Evolutionary conservation across 2,797 vertebrate genomes (phyloP).

Genomic region (Ctenopoma multispine): DNA sequence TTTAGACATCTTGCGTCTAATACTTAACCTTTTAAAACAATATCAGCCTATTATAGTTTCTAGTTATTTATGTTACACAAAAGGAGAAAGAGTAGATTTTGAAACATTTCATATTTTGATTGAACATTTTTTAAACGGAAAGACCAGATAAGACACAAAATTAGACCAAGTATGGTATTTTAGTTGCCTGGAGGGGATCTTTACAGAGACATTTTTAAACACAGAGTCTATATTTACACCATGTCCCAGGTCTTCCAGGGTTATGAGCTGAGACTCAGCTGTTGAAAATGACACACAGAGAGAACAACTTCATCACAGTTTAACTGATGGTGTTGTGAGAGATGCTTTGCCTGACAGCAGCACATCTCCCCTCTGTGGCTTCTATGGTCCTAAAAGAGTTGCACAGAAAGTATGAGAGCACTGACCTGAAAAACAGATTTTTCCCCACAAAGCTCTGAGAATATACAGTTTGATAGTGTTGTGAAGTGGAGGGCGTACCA

Average conservation of each 20-base stretch:
- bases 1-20: not conserved
- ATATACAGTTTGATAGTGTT: constrained; percentile 13
- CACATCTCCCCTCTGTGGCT: constrained; percentile 54
- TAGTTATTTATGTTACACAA: not conserved
- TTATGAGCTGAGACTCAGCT: constrained; percentile 54
- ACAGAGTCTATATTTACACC: constrained; percentile 4
- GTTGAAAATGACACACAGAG: constrained; percentile 31
- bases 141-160: not conserved
- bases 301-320: constrained; percentile 41
- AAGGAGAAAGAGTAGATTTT: not conserved
- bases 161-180: not conserved
- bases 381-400: constrained; percentile 50
- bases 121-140: too few relatives aligned
- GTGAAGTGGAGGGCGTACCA: not conserved
- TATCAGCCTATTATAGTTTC: not conserved
- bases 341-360: constrained; percentile 57
- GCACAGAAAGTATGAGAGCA: constrained; percentile 44
- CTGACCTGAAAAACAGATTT: constrained; percentile 60
- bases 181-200: not conserved
- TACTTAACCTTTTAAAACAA: not conserved
- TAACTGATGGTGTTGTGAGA: constrained; percentile 39
- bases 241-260: constrained; percentile 33
- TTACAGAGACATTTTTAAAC: not conserved
- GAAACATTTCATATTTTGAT: not conserved
- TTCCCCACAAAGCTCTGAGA: constrained; percentile 8